Conservation (phyloP, 2,113 vertebrate genomes). For the Ochotona curzoniae region DNA sequence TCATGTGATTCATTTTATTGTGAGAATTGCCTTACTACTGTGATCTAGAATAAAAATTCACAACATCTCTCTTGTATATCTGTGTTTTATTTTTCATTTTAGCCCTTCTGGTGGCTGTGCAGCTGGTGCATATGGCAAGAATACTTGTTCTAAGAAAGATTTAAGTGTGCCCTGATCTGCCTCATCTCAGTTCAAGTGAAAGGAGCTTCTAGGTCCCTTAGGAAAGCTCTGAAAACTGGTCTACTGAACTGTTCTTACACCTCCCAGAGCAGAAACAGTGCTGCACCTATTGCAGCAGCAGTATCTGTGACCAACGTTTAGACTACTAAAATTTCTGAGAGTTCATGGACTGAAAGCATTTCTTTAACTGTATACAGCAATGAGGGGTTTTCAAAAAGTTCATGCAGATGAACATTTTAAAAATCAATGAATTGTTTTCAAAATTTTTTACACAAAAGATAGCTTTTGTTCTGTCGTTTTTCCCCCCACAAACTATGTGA, state of each 20-base stretch:
- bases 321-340: constrained; percentile 84
- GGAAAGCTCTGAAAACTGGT: constrained; percentile 80
- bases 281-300: constrained; percentile 82
- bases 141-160: constrained; percentile 40
- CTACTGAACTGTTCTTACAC: constrained; percentile 84
- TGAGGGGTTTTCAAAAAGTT: too few relatives aligned
- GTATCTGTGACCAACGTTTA: constrained; percentile 82
- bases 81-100: constrained; percentile 33
- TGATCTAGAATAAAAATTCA: too few relatives aligned
- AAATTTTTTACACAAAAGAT: too few relatives aligned
- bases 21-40: too few relatives aligned
- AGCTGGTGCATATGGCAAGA: background rate
- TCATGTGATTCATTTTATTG: too few relatives aligned
- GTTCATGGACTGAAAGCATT: constrained; percentile 85
- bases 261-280: constrained; percentile 84
- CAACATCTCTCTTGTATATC: too few relatives aligned
- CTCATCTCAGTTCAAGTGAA: background rate
- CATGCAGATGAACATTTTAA: too few relatives aligned
- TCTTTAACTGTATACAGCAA: constrained; percentile 72
- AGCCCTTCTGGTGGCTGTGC: background rate
- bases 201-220: constrained; percentile 1
- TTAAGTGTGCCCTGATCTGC: background rate
- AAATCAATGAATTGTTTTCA: too few relatives aligned
- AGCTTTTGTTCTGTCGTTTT: too few relatives aligned
- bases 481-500: too few relatives aligned